These are phyloP conservation scores for Drosophila nikananu DNA, from an alignment of 1,140 invertebrate genomes.

Conservation along the genomic window DNA sequence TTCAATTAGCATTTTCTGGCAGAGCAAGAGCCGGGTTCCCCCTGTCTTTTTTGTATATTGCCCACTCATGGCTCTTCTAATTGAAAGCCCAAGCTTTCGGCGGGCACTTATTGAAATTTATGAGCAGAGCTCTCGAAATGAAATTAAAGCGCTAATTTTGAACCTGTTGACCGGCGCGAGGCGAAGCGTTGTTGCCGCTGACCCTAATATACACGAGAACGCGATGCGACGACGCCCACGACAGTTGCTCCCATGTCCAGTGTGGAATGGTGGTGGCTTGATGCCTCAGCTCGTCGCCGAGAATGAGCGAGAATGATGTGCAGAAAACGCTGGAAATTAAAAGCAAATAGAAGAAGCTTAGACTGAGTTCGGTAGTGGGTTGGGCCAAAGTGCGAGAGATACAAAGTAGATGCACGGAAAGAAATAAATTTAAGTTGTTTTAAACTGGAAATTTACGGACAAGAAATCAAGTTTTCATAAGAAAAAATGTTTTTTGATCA, in stretches of 20 bases:
- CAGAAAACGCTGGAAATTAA: slow-evolving; percentile 62
- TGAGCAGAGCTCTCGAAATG: slow-evolving; percentile 66
- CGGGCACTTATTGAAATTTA: slow-evolving; percentile 73
- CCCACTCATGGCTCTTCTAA: slow-evolving; percentile 12
- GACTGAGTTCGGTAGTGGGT: background rate
- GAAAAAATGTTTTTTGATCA: too few relatives aligned
- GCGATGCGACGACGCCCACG: slow-evolving; percentile 30
- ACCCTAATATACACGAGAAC: slow-evolving; percentile 28
- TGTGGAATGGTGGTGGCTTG: background rate
- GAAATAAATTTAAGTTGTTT: background rate
- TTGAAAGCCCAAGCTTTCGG: slow-evolving; percentile 24
- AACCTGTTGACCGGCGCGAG: slow-evolving; percentile 61
- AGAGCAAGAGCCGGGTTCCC: background rate
- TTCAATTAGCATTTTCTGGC: slow-evolving; percentile 73
- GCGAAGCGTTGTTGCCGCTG: slow-evolving; percentile 9
- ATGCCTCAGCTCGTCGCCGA: slow-evolving; percentile 19
- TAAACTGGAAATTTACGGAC: background rate
- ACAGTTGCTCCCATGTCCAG: background rate
- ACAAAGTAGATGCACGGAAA: slow-evolving; percentile 19
- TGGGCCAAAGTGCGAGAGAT: slow-evolving; percentile 1
- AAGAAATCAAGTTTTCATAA: background rate
- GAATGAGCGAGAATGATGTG: slow-evolving; percentile 21
- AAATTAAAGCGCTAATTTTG: slow-evolving; percentile 76
- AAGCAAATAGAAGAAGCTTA: slow-evolving; percentile 59
- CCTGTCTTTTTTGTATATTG: background rate